Conservation (phyloP, 2,113 vertebrate species). For the Pangasianodon gigas region DNA sequence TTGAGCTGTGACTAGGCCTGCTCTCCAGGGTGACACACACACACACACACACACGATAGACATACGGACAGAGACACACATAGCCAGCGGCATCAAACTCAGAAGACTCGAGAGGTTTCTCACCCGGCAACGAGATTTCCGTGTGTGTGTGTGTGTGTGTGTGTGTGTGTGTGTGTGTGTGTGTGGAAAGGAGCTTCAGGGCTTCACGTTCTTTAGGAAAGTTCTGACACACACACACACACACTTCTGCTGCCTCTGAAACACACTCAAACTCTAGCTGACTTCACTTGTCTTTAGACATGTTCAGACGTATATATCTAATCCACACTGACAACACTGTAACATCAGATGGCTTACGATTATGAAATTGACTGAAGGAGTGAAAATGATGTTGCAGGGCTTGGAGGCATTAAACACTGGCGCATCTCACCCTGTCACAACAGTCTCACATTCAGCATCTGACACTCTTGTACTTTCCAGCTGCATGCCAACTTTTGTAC, state of each 20-base stretch:
- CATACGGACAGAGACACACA: conserved; percentile 21
- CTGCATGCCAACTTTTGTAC: background rate
- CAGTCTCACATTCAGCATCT: background rate
- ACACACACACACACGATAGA: conserved; percentile 26
- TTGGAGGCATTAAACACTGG: background rate
- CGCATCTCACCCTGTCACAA: background rate
- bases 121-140: background rate
- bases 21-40: conserved; percentile 21
- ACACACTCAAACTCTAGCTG: background rate
- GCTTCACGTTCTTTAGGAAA: background rate
- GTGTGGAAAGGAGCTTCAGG: background rate
- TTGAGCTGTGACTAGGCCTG: conserved; percentile 24
- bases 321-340: background rate
- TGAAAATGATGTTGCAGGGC: background rate
- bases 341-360: background rate
- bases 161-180: conserved; percentile 1
- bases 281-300: background rate
- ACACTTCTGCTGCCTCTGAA: background rate
- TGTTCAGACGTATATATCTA: background rate
- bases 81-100: background rate
- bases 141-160: background rate
- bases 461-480: background rate
- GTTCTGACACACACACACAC: background rate
- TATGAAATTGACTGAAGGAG: background rate
- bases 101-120: background rate